A percentile compares a stretch with the other conserved stretches of the same genome.
Evolutionary conservation across 2,113 vertebrate species (phyloP).

Genomic region (Passer montanus): DNA sequence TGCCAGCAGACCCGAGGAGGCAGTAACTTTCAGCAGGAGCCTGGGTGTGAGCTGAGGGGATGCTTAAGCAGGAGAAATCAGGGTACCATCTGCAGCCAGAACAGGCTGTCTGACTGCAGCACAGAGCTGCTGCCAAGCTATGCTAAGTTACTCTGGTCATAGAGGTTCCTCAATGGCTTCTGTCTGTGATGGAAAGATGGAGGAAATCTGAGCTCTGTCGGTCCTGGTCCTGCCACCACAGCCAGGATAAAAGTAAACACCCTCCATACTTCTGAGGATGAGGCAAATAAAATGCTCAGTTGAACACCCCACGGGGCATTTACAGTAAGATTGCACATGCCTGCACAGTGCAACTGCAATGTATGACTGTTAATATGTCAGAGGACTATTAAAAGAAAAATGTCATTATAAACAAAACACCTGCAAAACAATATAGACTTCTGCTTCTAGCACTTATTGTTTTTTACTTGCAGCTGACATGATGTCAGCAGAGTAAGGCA

Average conservation of each 20-base stretch:
- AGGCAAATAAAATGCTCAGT: not conserved
- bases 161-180: not conserved
- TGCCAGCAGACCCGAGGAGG: not conserved
- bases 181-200: not conserved
- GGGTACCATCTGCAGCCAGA: constrained; percentile 52
- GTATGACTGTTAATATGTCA: not conserved
- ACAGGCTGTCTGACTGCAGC: constrained; percentile 46
- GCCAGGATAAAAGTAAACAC: not conserved
- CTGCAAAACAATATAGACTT: not conserved
- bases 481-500: not conserved
- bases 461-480: not conserved
- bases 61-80: constrained; percentile 15
- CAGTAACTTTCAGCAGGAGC: not conserved
- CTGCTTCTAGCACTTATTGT: rapidly evolving
- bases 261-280: not conserved
- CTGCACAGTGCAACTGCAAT: not conserved
- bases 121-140: constrained; percentile 20
- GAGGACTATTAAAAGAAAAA: constrained; percentile 4
- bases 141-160: not conserved
- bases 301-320: not conserved
- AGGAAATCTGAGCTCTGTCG: not conserved
- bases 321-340: not conserved
- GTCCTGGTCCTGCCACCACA: not conserved
- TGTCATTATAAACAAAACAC: not conserved
- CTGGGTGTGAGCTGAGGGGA: constrained; percentile 12